These are phyloP conservation scores for Potamarius usumacintae DNA, from an alignment of 2,113 vertebrate species.

Conservation along the genomic window DNA sequence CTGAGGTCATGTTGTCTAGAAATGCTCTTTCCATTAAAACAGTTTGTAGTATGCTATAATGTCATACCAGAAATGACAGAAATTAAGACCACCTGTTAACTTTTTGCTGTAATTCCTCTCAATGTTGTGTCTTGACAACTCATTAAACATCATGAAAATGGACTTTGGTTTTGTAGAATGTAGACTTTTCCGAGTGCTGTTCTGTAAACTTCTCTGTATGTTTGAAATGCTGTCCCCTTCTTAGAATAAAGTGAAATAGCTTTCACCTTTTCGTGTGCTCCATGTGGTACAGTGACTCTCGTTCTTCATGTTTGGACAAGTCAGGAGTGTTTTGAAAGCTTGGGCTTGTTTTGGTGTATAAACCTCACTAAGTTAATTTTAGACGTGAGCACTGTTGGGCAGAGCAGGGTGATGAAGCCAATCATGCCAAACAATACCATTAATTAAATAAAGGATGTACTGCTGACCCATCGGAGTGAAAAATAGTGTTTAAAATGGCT, in stretches of 20 bases:
- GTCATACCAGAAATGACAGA: background rate
- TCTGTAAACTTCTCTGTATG: conserved; percentile 18
- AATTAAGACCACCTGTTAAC: background rate
- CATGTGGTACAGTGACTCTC: background rate
- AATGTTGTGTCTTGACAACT: conserved; percentile 2
- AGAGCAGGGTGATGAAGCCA: conserved; percentile 7
- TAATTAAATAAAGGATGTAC: conserved; percentile 16
- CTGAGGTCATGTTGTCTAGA: background rate
- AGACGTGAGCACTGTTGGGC: background rate
- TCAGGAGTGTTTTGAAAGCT: conserved; percentile 27
- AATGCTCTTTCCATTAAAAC: background rate
- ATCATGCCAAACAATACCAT: conserved; percentile 1
- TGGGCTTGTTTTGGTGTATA: background rate
- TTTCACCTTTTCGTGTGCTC: background rate
- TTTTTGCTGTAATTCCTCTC: background rate
- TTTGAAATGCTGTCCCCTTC: conserved; percentile 10
- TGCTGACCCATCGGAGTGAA: background rate
- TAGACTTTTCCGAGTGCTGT: background rate
- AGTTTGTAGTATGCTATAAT: background rate
- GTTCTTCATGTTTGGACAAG: conserved; percentile 10
- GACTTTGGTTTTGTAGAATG: background rate
- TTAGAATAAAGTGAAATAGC: conserved; percentile 22
- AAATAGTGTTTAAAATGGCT: background rate
- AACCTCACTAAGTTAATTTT: conserved; percentile 10
- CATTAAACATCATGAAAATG: background rate